Conservation (phyloP, 1,140 invertebrate genomes). For the Argopecten irradians region DNA sequence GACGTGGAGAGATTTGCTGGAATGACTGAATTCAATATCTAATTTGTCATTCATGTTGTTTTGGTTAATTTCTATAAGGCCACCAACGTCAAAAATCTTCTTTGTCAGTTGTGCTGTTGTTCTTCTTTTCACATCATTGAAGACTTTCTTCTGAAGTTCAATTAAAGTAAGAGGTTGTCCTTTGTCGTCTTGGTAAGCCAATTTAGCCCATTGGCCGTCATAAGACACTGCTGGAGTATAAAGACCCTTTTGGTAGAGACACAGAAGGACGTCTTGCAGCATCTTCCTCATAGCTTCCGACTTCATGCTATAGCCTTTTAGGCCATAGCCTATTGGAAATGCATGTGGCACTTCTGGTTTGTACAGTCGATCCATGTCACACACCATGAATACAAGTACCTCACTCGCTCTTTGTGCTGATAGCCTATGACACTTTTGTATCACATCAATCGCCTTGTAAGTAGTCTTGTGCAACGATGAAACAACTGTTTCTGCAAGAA, state of each 20-base stretch:
- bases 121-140: not conserved
- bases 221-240: constrained; percentile 25
- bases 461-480: not conserved
- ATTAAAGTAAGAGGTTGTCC: not conserved
- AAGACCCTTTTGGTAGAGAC: not conserved
- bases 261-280: not conserved
- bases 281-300: constrained; percentile 6
- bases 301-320: constrained; percentile 43
- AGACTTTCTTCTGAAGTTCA: constrained; percentile 25
- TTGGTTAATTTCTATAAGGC: no score
- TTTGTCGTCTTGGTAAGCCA: not conserved
- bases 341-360: constrained; percentile 29
- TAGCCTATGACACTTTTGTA: not conserved
- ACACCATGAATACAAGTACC: constrained; percentile 29
- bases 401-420: constrained; percentile 27
- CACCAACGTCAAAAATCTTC: not conserved
- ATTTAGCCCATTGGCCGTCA: constrained; percentile 33
- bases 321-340: constrained; percentile 27
- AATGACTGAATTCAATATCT: no score
- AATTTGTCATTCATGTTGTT: no score
- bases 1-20: no score
- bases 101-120: not conserved
- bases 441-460: not conserved
- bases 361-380: constrained; percentile 1
- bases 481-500: no score